Base-by-base conservation (phyloP, 2,888 invertebrate genomes). In the Agrilus biguttatus region DNA sequence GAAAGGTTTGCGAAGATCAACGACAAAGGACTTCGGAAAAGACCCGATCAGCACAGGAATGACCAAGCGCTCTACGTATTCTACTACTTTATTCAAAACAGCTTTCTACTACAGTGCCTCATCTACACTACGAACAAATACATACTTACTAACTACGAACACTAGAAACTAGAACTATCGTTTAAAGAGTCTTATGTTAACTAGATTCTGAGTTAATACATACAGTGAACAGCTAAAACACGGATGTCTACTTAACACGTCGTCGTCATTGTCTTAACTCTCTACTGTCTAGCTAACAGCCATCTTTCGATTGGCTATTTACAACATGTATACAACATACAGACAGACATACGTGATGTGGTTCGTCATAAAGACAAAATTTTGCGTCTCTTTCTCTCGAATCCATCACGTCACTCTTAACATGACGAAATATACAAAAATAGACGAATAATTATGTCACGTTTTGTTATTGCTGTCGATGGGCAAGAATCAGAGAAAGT, bases 71-170 rank as follows among this genome's bases (percentile, higher is more conserved):
- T 62, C 69, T 69, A 69, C 69, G 67, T 66, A 66, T 66, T 64
- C 67, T 68, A 68, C 70, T 70, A 70, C 69, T 70, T 70, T 70
- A 70, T 70, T 69, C 61, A 62, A 63, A 68, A 69, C 65, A 63
- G 65, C 67, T 67, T 10, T 28, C 65, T 65, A 63, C 63, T 67
- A 69, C 68, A 70, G 69, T 69, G 69, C 49, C 51, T 54, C 62
- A 57, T 55, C 65, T 66, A 66, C 62, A 61, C 66, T 65, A 66
- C 66, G 64, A 64, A 65, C 64, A 61, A 55, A 63, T 65, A 66
- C 65, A 63, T 59, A 55, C 66, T 65, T 28, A 65, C 65, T 59
- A 60, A 52, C 61, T 58, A 62, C 63, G 63, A 63, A 61, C 56
- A 47, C 53, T 50, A 55, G 56, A 57, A 56, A 43, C 50, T 50